Evolutionary conservation across 37 sponge, comb jelly and placozoan species (phyloP).

Genomic region (Cladorhizidae sp.): DNA sequence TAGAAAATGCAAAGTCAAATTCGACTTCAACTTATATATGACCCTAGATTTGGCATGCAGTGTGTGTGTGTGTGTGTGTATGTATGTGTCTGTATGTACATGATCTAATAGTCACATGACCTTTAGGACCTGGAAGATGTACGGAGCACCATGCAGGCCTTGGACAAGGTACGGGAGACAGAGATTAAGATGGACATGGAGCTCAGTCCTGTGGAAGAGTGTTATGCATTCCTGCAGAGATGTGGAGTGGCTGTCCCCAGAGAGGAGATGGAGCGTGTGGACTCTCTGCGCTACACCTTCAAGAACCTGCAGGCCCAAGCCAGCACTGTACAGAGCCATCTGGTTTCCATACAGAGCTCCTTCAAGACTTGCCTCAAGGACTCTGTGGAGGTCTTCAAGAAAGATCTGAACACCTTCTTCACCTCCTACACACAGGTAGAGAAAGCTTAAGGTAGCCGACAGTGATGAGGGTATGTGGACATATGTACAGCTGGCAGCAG

Average conservation of each 20-base stretch:
- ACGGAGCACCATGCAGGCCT: slow-evolving; percentile 76
- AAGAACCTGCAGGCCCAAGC: slow-evolving; percentile 77
- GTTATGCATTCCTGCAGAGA: slow-evolving; percentile 84
- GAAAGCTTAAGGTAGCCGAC: no score
- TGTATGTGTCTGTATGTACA: background rate
- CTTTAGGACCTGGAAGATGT: slow-evolving; percentile 93
- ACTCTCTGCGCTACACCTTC: slow-evolving; percentile 91
- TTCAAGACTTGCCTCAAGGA: slow-evolving; percentile 81
- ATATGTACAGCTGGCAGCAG: no score
- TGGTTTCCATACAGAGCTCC: slow-evolving; percentile 77
- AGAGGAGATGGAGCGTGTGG: slow-evolving; percentile 93
- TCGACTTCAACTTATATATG: no score
- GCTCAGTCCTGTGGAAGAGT: slow-evolving; percentile 89
- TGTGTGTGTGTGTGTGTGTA: slow-evolving; percentile 1
- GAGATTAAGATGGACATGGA: slow-evolving; percentile 93
- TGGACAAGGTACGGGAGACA: slow-evolving; percentile 77
- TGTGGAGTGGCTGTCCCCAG: slow-evolving; percentile 76
- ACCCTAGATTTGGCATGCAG: no score
- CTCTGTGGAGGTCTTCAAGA: slow-evolving; percentile 60
- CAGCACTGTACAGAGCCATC: slow-evolving; percentile 67
- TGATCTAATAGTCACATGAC: no score
- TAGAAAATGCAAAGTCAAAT: no score
- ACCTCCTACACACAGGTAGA: slow-evolving; percentile 4
- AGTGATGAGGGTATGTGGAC: background rate
- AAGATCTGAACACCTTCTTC: slow-evolving; percentile 57